A percentile compares a stretch with the other conserved stretches of the same genome.
phyloP scores from a whole-genome alignment of 1,140 invertebrate species.

The Teleopsis dalmanni region DNA sequence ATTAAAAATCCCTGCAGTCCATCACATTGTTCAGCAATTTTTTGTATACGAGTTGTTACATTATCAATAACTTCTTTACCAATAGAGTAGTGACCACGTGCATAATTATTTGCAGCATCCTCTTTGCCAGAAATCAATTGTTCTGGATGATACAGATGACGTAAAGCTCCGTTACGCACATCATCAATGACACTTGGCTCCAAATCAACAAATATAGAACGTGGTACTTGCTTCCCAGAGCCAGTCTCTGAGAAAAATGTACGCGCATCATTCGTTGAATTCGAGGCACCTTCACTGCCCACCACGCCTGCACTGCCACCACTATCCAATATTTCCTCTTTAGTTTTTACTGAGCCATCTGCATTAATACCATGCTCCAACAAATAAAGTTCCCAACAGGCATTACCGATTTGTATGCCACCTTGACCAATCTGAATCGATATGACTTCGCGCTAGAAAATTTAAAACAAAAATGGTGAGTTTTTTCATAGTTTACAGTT shows the following conservation, averaged over 20 bases:
- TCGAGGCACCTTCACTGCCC: slow-evolving; percentile 16
- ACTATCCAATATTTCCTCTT: slow-evolving; percentile 28
- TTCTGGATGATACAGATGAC: slow-evolving; percentile 60
- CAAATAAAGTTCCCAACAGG: slow-evolving; percentile 72
- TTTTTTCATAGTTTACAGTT: too few relatives aligned
- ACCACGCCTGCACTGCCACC: slow-evolving; percentile 25
- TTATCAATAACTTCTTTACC: slow-evolving; percentile 70
- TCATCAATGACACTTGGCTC: slow-evolving; percentile 53
- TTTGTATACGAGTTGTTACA: slow-evolving; percentile 62
- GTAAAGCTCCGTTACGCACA: slow-evolving; percentile 55
- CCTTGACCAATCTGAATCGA: slow-evolving; percentile 62
- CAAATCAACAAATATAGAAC: slow-evolving; percentile 47
- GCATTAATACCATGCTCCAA: slow-evolving; percentile 64
- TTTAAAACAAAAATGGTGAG: background rate
- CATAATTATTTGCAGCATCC: slow-evolving; percentile 77
- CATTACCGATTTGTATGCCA: slow-evolving; percentile 65
- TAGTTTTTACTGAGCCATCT: slow-evolving; percentile 49
- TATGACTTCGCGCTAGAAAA: slow-evolving; percentile 56
- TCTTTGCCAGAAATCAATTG: slow-evolving; percentile 70
- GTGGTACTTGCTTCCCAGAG: slow-evolving; percentile 52
- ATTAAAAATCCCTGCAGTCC: slow-evolving; percentile 74
- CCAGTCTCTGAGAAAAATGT: slow-evolving; percentile 61
- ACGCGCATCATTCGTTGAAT: slow-evolving; percentile 39
- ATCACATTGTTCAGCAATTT: slow-evolving; percentile 72
- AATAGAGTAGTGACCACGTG: slow-evolving; percentile 67